phyloP scores from a whole-genome alignment of 2,888 invertebrate species.

The Itoplectis maculator region DNA sequence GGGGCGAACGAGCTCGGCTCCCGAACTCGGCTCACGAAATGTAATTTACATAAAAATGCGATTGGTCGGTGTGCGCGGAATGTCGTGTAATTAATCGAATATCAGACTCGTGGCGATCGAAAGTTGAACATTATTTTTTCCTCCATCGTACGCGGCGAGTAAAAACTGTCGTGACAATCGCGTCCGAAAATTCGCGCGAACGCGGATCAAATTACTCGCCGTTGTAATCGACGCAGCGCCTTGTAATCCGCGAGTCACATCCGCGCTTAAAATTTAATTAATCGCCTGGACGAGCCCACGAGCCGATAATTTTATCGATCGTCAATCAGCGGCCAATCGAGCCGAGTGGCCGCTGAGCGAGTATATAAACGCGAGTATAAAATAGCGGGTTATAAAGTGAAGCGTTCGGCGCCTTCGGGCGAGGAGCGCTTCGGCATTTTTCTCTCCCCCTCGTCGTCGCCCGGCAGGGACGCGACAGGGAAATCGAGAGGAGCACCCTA shows the following conservation, averaged over 20 bases:
- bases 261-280: neutral
- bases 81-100: neutral
- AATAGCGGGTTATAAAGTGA: neutral
- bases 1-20: neutral
- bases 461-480: neutral
- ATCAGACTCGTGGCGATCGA: neutral
- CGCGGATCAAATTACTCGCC: neutral
- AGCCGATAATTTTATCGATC: neutral
- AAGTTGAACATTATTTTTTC: neutral
- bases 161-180: neutral
- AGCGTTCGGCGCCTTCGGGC: neutral
- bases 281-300: neutral
- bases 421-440: neutral
- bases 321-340: neutral
- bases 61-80: neutral
- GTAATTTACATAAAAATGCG: slow-evolving; percentile 22
- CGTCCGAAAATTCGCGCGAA: neutral
- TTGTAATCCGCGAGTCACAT: neutral
- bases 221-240: neutral
- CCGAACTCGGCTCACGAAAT: neutral
- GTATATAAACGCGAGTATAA: neutral
- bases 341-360: neutral
- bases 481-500: neutral
- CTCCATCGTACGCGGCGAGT: neutral
- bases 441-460: neutral